These are phyloP conservation scores for Plodia interpunctella DNA, from an alignment of 1,140 invertebrate species.

Conservation along the genomic window DNA sequence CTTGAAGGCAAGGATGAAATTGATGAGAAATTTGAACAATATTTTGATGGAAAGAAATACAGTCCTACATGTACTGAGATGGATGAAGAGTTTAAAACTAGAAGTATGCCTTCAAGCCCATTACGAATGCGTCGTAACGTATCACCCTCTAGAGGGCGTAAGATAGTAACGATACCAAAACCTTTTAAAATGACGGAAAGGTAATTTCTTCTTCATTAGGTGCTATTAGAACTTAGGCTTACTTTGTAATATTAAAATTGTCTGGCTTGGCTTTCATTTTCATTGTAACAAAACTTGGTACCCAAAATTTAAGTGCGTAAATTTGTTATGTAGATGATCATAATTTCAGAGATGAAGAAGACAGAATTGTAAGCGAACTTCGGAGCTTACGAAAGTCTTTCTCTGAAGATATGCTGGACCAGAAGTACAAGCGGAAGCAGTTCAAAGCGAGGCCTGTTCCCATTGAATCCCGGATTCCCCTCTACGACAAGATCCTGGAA, in stretches of 20 bases:
- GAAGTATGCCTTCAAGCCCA: slow-evolving; percentile 78
- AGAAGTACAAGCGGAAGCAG: slow-evolving; percentile 68
- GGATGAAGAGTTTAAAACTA: slow-evolving; percentile 53
- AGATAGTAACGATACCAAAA: slow-evolving; percentile 79
- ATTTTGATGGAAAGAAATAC: slow-evolving; percentile 49
- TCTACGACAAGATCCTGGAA: slow-evolving; percentile 83
- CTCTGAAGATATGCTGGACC: slow-evolving; percentile 68
- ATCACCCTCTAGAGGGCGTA: slow-evolving; percentile 46
- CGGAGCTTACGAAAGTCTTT: slow-evolving; percentile 58
- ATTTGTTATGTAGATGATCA: not conserved
- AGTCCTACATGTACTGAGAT: slow-evolving; percentile 26
- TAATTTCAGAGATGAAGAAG: slow-evolving; percentile 80
- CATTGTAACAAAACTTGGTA: no score
- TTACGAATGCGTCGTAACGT: slow-evolving; percentile 48
- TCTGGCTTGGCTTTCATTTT: no score
- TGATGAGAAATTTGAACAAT: slow-evolving; percentile 59
- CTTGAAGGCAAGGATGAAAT: slow-evolving; percentile 46
- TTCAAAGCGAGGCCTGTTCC: slow-evolving; percentile 81
- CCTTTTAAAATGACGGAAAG: slow-evolving; percentile 83
- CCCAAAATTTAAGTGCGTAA: not conserved
- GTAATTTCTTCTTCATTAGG: slow-evolving; percentile 46
- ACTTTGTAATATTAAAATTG: no score
- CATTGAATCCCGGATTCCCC: slow-evolving; percentile 81
- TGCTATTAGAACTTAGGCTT: not conserved
- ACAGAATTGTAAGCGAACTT: slow-evolving; percentile 76